These are phyloP conservation scores for Folsomia manolachei DNA, from an alignment of 2,888 invertebrate genomes.

Conservation along the genomic window DNA sequence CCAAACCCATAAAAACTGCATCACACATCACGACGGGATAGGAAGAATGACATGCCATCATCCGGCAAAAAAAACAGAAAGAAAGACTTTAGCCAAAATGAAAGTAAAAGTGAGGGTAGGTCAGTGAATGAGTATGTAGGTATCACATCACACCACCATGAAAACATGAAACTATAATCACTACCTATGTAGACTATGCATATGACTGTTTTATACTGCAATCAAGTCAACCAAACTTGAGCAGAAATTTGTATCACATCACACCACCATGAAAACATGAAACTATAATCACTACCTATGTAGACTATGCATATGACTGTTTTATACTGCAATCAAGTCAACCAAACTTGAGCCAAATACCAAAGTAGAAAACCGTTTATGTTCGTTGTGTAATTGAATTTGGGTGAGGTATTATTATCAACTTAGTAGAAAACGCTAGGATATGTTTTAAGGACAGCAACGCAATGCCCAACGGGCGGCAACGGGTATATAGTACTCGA, in stretches of 20 bases:
- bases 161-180: slow-evolving; percentile 1
- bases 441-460: no score
- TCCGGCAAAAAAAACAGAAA: slow-evolving; percentile 21
- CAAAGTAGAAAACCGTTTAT: not conserved
- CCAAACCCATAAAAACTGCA: not conserved
- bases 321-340: not conserved
- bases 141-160: slow-evolving; percentile 10
- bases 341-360: not conserved
- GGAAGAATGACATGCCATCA: not conserved
- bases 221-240: not conserved
- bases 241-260: slow-evolving; percentile 4
- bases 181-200: not conserved
- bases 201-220: not conserved
- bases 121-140: not conserved
- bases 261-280: slow-evolving; percentile 4
- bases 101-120: not conserved
- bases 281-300: not conserved
- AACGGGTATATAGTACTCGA: not conserved
- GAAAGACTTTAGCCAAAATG: slow-evolving; percentile 1
- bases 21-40: no score
- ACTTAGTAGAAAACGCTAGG: not conserved
- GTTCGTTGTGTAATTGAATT: slow-evolving; percentile 1
- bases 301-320: not conserved
- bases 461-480: not conserved
- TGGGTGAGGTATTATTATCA: slow-evolving; percentile 4